Evolutionary conservation across 2,888 invertebrate species (phyloP).

Genomic region (Drosophila mimica): DNA sequence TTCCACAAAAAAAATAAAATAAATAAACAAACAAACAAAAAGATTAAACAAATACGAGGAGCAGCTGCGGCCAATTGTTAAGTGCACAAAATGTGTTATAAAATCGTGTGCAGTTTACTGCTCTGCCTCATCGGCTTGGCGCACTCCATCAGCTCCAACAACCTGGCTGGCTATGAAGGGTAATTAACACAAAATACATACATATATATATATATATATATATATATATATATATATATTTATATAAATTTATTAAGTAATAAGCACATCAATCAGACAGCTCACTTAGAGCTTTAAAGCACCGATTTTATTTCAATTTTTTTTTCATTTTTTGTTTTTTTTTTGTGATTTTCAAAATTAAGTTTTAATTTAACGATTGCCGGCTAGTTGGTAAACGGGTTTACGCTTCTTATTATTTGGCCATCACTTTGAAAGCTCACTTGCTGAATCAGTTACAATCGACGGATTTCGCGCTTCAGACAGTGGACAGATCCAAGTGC

Average conservation of each 20-base stretch:
- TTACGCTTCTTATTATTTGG: constrained; percentile 25
- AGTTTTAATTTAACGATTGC: constrained; percentile 24
- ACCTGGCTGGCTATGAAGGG: constrained; percentile 82
- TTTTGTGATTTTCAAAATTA: not conserved
- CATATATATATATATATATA: constrained; percentile 42
- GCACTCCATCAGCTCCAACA: constrained; percentile 56
- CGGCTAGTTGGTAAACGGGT: constrained; percentile 51
- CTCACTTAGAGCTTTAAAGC: constrained; percentile 17
- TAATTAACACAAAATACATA: constrained; percentile 58
- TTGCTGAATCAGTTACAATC: not conserved
- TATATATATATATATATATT: constrained; percentile 17
- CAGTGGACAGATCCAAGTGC: constrained; percentile 20
- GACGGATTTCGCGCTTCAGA: constrained; percentile 8
- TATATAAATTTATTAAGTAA: not conserved
- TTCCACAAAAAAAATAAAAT: constrained; percentile 5
- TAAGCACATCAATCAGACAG: constrained; percentile 53
- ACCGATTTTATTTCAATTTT: constrained; percentile 29
- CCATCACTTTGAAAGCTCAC: not conserved
- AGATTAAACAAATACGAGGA: constrained; percentile 28
- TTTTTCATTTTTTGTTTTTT: not conserved
- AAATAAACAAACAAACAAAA: constrained; percentile 10
- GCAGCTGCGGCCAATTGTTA: constrained; percentile 34
- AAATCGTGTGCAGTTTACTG: constrained; percentile 69
- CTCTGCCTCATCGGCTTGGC: constrained; percentile 56
- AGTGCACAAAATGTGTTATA: constrained; percentile 55